Evolutionary conservation across 2,113 vertebrate species (phyloP).

Genomic region (Xerus inauris): DNA sequence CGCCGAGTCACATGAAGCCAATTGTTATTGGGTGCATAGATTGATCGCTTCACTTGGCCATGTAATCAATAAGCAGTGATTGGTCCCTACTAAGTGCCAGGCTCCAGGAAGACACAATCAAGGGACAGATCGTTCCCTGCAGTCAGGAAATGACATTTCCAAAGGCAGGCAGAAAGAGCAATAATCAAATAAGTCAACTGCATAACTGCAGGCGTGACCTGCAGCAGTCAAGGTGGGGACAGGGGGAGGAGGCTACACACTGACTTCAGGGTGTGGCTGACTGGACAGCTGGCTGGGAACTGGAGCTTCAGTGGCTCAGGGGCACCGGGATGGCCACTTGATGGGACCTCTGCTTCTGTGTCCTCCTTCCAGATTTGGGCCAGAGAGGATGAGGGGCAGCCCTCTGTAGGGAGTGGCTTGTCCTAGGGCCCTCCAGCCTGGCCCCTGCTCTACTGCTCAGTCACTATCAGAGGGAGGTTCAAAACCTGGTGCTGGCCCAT

Average conservation of each 20-base stretch:
- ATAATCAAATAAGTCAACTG: background rate
- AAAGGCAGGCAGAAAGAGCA: background rate
- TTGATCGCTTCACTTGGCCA: accelerated
- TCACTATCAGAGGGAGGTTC: background rate
- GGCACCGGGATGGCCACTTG: background rate
- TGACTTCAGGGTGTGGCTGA: no score
- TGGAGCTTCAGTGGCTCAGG: no score
- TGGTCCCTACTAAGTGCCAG: background rate
- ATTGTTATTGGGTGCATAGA: accelerated
- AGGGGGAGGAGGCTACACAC: no score
- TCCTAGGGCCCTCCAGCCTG: background rate
- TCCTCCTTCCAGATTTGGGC: no score
- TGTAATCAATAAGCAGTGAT: accelerated
- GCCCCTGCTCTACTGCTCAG: background rate
- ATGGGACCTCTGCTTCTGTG: background rate
- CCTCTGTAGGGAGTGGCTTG: no score
- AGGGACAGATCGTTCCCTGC: background rate
- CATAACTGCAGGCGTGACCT: background rate
- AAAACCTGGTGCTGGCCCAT: background rate
- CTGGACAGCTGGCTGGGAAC: background rate
- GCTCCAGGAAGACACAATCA: background rate
- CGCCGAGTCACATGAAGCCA: background rate
- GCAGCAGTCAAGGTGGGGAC: no score
- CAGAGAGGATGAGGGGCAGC: background rate
- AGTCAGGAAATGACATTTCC: background rate